Percentiles rank a stretch among this genome's conserved stretches.
Conservation (phyloP, 2,888 invertebrate species). For the Pristionchus exspectatus region DNA sequence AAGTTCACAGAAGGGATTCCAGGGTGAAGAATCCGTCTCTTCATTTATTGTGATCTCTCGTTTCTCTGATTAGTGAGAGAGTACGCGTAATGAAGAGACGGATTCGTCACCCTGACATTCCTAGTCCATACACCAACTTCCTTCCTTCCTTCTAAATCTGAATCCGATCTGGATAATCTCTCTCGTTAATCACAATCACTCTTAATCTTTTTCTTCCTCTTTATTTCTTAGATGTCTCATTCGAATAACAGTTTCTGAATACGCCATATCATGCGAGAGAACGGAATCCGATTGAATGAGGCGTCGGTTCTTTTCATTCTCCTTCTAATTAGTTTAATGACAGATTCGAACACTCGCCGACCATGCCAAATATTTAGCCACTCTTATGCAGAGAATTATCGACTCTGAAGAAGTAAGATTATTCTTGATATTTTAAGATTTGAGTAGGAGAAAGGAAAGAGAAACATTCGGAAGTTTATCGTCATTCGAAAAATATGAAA, state of each 20-base stretch:
- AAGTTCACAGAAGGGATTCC: too few species aligned
- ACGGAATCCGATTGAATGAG: background rate
- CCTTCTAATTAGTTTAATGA: constrained; percentile 8
- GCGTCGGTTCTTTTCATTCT: background rate
- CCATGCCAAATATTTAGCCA: constrained; percentile 71
- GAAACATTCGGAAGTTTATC: background rate
- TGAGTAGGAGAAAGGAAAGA: background rate
- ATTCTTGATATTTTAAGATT: background rate
- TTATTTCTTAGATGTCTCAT: background rate
- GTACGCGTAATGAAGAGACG: too few species aligned
- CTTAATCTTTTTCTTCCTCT: background rate
- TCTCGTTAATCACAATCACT: too few species aligned
- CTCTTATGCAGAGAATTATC: constrained; percentile 70
- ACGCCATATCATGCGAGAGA: background rate
- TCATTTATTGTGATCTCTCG: too few species aligned
- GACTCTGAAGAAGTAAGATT: constrained; percentile 69
- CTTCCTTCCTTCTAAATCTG: background rate
- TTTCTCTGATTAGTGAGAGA: too few species aligned
- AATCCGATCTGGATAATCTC: background rate
- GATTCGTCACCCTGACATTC: background rate
- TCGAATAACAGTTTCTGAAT: background rate
- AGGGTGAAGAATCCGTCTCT: too few species aligned
- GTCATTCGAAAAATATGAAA: background rate
- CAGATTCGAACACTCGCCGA: constrained; percentile 66
- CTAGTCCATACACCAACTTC: background rate